Conservation (phyloP, 2,888 invertebrate species). For the Poecilobothrus nobilitatus region DNA sequence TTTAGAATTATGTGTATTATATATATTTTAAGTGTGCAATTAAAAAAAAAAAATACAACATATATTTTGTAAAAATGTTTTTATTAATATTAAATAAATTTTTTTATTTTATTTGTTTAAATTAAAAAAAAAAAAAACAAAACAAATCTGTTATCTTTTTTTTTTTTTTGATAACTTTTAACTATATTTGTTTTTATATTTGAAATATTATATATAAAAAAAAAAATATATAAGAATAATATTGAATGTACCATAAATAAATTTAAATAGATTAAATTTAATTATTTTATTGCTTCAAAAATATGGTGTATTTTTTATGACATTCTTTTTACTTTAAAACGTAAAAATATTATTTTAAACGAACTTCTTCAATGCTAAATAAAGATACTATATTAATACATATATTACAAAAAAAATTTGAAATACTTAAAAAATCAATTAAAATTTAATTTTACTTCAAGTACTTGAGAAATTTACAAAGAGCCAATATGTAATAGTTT, state of each 20-base stretch:
- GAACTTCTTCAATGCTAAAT: too few relatives aligned
- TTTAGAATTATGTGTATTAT: not conserved
- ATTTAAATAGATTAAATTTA: conserved; percentile 1
- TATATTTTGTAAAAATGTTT: not conserved
- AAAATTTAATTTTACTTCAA: too few relatives aligned
- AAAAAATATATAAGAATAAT: not conserved
- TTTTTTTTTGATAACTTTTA: not conserved
- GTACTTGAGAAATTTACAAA: too few relatives aligned
- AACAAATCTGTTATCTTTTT: too few relatives aligned
- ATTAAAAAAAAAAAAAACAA: too few relatives aligned
- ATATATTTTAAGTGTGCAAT: conserved; percentile 3
- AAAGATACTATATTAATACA: too few relatives aligned
- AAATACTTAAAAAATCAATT: too few relatives aligned
- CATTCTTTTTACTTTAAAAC: too few relatives aligned
- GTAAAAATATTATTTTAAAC: too few relatives aligned
- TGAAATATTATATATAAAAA: not conserved
- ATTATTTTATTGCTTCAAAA: conserved; percentile 3
- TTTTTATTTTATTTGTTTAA: not conserved
- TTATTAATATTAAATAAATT: not conserved
- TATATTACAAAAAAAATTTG: too few relatives aligned
- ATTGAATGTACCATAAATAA: conserved; percentile 4
- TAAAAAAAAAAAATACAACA: not conserved
- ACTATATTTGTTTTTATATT: not conserved
- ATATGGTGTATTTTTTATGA: not conserved
- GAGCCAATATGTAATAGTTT: too few relatives aligned